Conservation (phyloP, 2,113 vertebrate genomes). For the Serilophus lunatus region DNA sequence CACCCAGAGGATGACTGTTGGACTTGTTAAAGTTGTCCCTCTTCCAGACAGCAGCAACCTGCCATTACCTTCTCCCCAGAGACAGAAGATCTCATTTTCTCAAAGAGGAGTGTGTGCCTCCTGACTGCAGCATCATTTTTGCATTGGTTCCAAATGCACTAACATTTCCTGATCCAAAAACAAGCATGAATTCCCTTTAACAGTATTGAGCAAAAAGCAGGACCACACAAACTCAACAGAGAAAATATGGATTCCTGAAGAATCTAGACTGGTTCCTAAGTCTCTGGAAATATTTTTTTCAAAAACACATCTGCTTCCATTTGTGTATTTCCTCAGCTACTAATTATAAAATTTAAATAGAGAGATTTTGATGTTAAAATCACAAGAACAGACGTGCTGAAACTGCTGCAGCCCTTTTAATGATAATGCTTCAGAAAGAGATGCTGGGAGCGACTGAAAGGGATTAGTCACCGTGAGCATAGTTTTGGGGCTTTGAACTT, state of each 20-base stretch:
- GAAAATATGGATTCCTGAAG: not conserved
- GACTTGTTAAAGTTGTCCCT: not conserved
- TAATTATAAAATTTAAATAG: not conserved
- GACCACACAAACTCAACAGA: not conserved
- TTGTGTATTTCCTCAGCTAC: not conserved
- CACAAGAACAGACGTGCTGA: not conserved
- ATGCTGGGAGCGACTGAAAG: not conserved
- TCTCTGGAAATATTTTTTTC: not conserved
- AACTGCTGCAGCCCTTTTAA: not conserved
- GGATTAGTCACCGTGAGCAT: not conserved
- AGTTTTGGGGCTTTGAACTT: slow-evolving; percentile 16
- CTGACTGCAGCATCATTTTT: not conserved
- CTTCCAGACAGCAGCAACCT: not conserved
- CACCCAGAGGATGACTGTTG: not conserved
- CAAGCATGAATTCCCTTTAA: rapidly evolving
- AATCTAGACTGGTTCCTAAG: not conserved
- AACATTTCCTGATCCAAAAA: not conserved
- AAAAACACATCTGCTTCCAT: not conserved
- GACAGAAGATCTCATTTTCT: not conserved
- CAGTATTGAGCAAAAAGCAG: not conserved
- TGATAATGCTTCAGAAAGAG: not conserved
- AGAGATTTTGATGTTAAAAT: not conserved
- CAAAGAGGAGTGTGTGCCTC: not conserved
- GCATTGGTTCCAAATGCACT: not conserved
- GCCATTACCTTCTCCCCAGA: not conserved